phyloP scores from a whole-genome alignment of 1,140 invertebrate genomes.

The Leucophenga varia region DNA sequence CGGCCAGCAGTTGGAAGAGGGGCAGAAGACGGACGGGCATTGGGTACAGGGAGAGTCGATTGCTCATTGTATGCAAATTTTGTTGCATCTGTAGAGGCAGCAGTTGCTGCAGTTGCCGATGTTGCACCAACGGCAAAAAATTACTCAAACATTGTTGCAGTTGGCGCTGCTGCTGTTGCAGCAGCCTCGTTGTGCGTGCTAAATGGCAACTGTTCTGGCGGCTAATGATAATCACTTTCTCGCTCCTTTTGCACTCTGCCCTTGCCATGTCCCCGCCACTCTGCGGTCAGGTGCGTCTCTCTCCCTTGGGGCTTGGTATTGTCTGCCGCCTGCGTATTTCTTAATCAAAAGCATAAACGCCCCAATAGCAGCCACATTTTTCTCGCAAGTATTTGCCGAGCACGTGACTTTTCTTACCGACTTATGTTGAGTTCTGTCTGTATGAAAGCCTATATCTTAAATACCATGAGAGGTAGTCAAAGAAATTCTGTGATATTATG shows the following conservation, averaged over 20 bases:
- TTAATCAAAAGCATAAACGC: constrained; percentile 8
- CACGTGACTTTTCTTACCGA: constrained; percentile 17
- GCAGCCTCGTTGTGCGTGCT: constrained; percentile 40
- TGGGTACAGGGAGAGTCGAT: no score
- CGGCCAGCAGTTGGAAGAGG: background rate
- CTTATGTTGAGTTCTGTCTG: no score
- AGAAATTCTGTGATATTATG: no score
- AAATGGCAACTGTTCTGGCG: constrained; percentile 45
- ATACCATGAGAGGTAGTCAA: no score
- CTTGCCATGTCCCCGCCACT: constrained; percentile 4
- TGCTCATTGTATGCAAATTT: constrained; percentile 42
- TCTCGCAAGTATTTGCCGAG: background rate
- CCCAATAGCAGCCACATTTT: constrained; percentile 6
- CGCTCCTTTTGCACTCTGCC: background rate
- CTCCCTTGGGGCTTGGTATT: no score
- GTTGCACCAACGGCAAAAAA: constrained; percentile 38
- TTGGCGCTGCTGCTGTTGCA: constrained; percentile 14
- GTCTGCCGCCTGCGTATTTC: no score
- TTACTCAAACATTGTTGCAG: constrained; percentile 50
- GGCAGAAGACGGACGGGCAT: background rate
- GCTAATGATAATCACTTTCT: constrained; percentile 46
- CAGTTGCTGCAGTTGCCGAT: constrained; percentile 27
- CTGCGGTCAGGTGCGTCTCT: constrained; percentile 1
- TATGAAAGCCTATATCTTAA: no score
- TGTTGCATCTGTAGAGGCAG: constrained; percentile 26